Evolutionary conservation across 2,113 vertebrate genomes (phyloP), one percentile per base, ranked within the genome.

Genomic region (Erythrocercus mccallii): DNA sequence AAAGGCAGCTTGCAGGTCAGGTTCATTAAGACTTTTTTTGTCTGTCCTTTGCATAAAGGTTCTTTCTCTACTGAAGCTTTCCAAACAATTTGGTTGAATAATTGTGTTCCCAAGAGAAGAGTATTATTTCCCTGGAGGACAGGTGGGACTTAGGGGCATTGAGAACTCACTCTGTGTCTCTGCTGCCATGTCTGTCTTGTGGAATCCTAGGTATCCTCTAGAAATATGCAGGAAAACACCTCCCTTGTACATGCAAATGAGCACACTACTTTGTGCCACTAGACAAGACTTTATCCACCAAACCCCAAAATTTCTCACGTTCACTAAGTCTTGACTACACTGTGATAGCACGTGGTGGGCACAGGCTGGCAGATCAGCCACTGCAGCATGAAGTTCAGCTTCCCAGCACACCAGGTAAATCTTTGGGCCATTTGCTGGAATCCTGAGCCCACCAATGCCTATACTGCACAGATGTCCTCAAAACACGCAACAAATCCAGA

Each of bases 1-100:
- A 90, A 88, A 81, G 86, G 69, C 64, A 56, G 11, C 71, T 72
- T 66, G 56, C 42, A 82, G 51, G 40, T 94, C 48, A 53, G 25
- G 56, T 79, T 81, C 69, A 86, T 86, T 33, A 78, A 81, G 62
- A 42, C 10, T 8, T 30, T 56, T 48, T 19, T 65, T 30, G 9
- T 42, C 60, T 87, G 70, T 89, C 28, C 25, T 84, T 94, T 68
- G 45, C 33, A 54, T 93, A 64, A 83, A 81, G 30, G 33, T 44
- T 77, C 45, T 77, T 87, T 51, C 58, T 30, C 28, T 72, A n/a
- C 8, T 57, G 54, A 90, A 81, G 45, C 58, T 78, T 93, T 81
- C 24, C 47, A 58, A 23, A 60, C 42, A 81, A 85, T 80, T 77
- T 2, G 1, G 16, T 28, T 92, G 68, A 71, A 51, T 71, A 81